phyloP scores from a whole-genome alignment of 2,113 vertebrate species.

The Albula goreensis region DNA sequence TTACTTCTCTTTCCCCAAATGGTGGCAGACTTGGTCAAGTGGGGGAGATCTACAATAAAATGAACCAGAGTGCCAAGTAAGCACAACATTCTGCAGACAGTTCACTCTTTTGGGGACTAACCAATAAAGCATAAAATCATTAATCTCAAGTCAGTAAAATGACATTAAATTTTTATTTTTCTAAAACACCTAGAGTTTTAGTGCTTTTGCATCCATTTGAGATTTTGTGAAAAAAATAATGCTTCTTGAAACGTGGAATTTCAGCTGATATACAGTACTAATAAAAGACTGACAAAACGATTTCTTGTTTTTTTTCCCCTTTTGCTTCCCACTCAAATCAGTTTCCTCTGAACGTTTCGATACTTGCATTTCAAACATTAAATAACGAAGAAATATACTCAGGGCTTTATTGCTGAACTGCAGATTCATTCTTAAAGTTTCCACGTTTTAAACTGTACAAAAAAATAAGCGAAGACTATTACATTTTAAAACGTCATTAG shows the following conservation, averaged over 20 bases:
- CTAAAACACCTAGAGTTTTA: conserved; percentile 41
- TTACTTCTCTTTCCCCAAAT: conserved; percentile 31
- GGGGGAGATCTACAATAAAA: conserved; percentile 28
- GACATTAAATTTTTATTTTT: conserved; percentile 52
- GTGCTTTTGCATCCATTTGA: conserved; percentile 41
- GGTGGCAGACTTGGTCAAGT: conserved; percentile 42
- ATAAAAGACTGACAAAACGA: background rate
- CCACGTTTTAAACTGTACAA: background rate
- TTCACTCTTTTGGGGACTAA: conserved; percentile 34
- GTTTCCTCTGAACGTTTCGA: no score
- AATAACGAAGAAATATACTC: no score
- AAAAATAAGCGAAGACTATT: no score
- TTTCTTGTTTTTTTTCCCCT: background rate
- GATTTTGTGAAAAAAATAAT: conserved; percentile 37
- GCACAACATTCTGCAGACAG: conserved; percentile 35
- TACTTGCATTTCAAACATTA: no score
- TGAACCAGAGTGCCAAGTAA: conserved; percentile 28
- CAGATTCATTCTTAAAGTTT: background rate
- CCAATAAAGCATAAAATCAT: conserved; percentile 25
- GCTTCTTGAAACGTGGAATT: conserved; percentile 28
- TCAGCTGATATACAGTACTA: conserved; percentile 23
- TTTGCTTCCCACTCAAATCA: no score
- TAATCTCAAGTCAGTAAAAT: conserved; percentile 39
- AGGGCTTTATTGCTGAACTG: no score
- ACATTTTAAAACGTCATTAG: no score